Base-by-base conservation (phyloP, 2,888 invertebrate species). In the Cryptocheilus praepositus region DNA sequence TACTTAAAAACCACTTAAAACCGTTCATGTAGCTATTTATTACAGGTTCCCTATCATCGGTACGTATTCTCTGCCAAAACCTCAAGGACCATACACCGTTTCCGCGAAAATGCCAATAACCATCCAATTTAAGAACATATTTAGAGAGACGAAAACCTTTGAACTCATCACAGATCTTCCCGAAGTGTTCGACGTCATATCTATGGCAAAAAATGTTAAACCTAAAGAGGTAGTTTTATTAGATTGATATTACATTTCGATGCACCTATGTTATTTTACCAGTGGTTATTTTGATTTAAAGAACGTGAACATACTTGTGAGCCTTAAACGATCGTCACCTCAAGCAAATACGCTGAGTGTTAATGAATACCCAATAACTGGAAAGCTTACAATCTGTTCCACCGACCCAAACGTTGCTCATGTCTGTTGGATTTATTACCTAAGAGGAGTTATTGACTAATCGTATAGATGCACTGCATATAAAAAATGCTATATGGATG, bases 81-180 rank as follows among this genome's bases (percentile, higher is more conserved):
- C 85, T 15, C 78, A 71, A 67, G 86, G 86, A 4, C 86, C 86
- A 0, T 82, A 84, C 15, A 56, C 64, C 0, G 22, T 82, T 3
- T 69, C 63, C 0, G n/a, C 15, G 5, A 56, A 71, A 3, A 25
- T 56, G 18, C 60, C 81, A 0, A 55, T 66, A 13, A 53, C 28
- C 15, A 79, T 86, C 52, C 46, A 36, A 3, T 86, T 86, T 18
- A 83, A 81, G 60, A 86, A 86, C 62, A 62, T 85, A 5, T 86
- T 82, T 28, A 55, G 64, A 21, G 72, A 76, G 45, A 45, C 36
- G 1, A 82, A 78, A 52, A 75, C 67, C 2, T 86, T 85, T 18
- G 61, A 78, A 15, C 76, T 80, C n/a, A 49, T 73, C 11, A 52
- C 81, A 3, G 81, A 84, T 11, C 51, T 63, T 22, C 57, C 83